phyloP scores from a whole-genome alignment of 1,140 invertebrate species.

The Thaumatotibia leucotreta region DNA sequence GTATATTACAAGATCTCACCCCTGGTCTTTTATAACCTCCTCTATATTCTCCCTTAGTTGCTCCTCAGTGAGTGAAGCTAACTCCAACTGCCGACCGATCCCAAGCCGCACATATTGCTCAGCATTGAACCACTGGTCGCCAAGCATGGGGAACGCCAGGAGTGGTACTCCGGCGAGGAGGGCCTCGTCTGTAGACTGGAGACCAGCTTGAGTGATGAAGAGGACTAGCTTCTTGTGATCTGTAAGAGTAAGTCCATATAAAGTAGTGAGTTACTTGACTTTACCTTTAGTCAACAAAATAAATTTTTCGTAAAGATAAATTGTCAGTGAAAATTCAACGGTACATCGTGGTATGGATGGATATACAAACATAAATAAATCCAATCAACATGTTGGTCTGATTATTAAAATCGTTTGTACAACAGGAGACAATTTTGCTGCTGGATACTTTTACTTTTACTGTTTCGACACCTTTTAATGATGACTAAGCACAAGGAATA shows the following conservation, averaged over 20 bases:
- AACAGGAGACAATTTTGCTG: no score
- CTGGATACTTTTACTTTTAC: no score
- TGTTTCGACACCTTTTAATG: no score
- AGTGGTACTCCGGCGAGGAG: slow-evolving; percentile 33
- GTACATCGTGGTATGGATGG: no score
- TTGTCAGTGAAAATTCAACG: no score
- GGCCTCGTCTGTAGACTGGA: slow-evolving; percentile 20
- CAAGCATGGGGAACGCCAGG: slow-evolving; percentile 30
- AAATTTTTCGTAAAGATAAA: no score
- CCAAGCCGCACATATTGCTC: slow-evolving; percentile 30
- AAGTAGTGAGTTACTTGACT: no score
- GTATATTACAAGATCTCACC: not conserved
- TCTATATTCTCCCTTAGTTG: not conserved
- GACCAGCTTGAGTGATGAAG: slow-evolving; percentile 42
- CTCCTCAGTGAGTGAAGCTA: not conserved
- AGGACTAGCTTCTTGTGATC: slow-evolving; percentile 36
- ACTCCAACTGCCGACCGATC: not conserved
- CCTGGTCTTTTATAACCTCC: not conserved
- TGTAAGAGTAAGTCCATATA: slow-evolving; percentile 17
- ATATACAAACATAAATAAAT: no score
- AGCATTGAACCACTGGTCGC: slow-evolving; percentile 41
- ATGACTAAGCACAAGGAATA: no score
- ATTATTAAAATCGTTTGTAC: no score
- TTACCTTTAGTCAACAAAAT: no score
- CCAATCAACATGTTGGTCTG: no score